These are phyloP conservation scores for Chironomus tepperi DNA, from an alignment of 1,140 invertebrate species.

Conservation along the genomic window DNA sequence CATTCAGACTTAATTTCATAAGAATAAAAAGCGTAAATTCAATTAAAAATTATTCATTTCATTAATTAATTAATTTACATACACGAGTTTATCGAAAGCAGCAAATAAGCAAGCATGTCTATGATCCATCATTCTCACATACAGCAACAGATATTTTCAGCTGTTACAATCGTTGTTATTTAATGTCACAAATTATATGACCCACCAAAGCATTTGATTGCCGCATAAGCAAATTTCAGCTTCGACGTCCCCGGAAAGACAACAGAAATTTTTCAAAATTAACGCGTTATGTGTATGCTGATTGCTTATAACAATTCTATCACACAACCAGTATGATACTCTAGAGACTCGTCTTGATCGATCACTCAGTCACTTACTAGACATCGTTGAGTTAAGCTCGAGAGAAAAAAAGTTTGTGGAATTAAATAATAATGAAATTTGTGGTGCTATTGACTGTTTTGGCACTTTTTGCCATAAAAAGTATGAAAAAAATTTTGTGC, in stretches of 20 bases:
- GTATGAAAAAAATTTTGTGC: neutral
- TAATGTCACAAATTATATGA: neutral
- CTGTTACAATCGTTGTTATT: neutral
- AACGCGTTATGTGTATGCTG: neutral
- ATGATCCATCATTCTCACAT: neutral
- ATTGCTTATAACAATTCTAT: too few relatives aligned
- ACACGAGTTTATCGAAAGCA: neutral
- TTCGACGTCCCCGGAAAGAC: neutral
- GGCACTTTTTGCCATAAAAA: neutral
- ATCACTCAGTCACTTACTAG: neutral
- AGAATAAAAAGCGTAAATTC: neutral
- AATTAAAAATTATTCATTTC: neutral
- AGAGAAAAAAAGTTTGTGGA: neutral
- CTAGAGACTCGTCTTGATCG: neutral
- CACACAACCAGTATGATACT: too few relatives aligned
- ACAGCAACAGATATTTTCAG: neutral
- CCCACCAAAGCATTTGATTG: conserved; percentile 10
- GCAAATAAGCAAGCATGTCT: neutral
- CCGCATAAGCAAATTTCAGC: neutral
- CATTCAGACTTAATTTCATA: neutral
- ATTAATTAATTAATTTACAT: conserved; percentile 23
- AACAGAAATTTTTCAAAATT: neutral
- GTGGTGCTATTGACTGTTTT: neutral
- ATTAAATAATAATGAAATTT: neutral
- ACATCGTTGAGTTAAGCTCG: neutral